Base-by-base conservation (phyloP, 2,888 invertebrate genomes). In the Ichneumoninae sp. region DNA sequence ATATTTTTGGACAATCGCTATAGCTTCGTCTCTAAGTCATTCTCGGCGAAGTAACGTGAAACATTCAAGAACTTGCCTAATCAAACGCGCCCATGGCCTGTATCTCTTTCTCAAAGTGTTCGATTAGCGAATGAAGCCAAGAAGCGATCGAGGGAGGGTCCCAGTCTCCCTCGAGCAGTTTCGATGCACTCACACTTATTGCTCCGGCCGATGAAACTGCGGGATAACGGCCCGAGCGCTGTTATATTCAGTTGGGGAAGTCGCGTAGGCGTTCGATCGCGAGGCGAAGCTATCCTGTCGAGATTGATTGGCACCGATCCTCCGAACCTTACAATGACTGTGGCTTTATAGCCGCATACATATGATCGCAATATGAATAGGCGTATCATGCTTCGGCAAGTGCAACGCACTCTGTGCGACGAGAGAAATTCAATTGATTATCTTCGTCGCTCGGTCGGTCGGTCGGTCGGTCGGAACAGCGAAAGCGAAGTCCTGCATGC, bases 111-210 rank as follows among this genome's bases (percentile, higher is more conserved):
- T 19, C 40, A 3, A 57, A 54, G 22, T 57, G 54, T 54, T 36
- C 54, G 71, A 71, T 74, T 47, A 40, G 36, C 22, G 36, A 54
- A 60, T 22, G 57, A 52, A 60, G 3, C 44, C 54, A 73, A 73
- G 54, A 71, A 71, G 40, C 57, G 73, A 73, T 73, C 57, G 60
- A 73, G 40, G 19, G n/a, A 54, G 44, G 44, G 44, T 44, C 44
- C 3, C 44, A 16, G 33, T 71, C 33, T 19, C 33, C 52, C 70
- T 60, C 57, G 44, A 44, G 57, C 40, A 57, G 44, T 60, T 47
- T 44, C 60, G 44, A 13, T 16, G 50, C 74, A 63, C 74, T 74
- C 74, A 30, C 26, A 10, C 47, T 36, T 74, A 74, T 74, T 74
- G 63, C 47, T 47, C 57, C 10, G 30, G 5, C 26, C 74, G 74